Evolutionary conservation across 2,113 vertebrate species (phyloP).

Genomic region (Prunella fulvescens): DNA sequence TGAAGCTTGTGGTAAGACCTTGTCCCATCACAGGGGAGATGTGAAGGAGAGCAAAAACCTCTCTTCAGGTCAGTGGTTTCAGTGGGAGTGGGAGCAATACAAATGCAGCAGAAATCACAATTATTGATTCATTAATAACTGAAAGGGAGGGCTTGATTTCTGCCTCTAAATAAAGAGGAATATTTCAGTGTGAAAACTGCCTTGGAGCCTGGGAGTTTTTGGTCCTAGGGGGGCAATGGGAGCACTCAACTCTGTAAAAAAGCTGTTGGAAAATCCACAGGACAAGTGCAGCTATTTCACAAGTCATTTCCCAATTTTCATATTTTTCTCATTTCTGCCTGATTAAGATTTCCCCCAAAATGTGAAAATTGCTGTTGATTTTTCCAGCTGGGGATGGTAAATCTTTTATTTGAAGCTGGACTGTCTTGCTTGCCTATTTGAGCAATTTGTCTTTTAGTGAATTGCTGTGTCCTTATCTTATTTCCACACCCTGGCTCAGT

Average conservation of each 20-base stretch:
- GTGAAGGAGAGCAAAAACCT: background rate
- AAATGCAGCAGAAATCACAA: background rate
- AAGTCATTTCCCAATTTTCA: background rate
- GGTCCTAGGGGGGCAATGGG: background rate
- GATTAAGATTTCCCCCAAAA: background rate
- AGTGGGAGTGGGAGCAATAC: background rate
- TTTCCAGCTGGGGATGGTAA: background rate
- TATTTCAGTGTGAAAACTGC: background rate
- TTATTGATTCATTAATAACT: background rate
- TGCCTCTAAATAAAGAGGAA: background rate
- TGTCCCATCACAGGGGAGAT: background rate
- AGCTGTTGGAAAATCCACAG: background rate
- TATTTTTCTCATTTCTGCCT: background rate
- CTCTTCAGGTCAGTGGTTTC: background rate
- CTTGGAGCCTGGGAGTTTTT: background rate
- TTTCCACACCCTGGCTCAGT: background rate
- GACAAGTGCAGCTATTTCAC: background rate
- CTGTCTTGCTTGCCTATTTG: background rate
- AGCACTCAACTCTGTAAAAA: background rate
- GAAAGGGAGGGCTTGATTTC: background rate
- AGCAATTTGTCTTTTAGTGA: background rate
- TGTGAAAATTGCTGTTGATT: background rate
- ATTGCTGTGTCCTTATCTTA: background rate
- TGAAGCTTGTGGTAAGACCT: background rate
- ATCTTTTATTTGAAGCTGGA: background rate